phyloP scores from a whole-genome alignment of 2,113 vertebrate genomes.

The Bombycilla garrulus region DNA sequence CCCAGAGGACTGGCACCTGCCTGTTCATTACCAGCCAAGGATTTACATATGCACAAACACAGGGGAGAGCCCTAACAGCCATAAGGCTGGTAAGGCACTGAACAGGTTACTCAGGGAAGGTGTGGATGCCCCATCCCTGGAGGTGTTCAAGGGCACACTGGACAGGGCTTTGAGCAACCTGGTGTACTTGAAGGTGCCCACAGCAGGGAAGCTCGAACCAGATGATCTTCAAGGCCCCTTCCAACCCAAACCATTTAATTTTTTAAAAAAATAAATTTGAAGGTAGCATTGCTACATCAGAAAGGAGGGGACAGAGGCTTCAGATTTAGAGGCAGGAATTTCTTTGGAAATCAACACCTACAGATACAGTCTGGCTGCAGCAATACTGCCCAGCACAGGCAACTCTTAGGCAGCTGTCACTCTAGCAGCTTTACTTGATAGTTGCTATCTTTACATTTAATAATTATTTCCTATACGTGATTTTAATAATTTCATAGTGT shows the following conservation, averaged over 20 bases:
- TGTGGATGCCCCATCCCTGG: background rate
- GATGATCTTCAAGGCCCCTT: background rate
- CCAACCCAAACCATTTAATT: background rate
- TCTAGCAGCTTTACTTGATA: background rate
- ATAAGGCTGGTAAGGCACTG: background rate
- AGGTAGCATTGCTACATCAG: background rate
- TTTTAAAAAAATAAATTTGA: background rate
- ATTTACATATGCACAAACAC: background rate
- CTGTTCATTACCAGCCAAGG: background rate
- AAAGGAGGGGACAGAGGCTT: background rate
- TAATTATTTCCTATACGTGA: background rate
- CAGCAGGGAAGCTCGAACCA: background rate
- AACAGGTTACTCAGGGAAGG: background rate
- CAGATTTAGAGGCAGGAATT: background rate
- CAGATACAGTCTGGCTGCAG: background rate
- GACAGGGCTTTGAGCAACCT: fast-evolving
- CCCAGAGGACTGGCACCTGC: background rate
- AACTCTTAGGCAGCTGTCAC: background rate
- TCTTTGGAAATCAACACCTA: background rate
- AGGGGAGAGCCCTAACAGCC: background rate
- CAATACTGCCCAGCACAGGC: background rate
- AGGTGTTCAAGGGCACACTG: background rate
- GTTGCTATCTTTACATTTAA: background rate
- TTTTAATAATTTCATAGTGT: background rate
- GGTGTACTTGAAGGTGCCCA: background rate